Conservation (phyloP, 2,888 invertebrate genomes). For the Pteria penguin region DNA sequence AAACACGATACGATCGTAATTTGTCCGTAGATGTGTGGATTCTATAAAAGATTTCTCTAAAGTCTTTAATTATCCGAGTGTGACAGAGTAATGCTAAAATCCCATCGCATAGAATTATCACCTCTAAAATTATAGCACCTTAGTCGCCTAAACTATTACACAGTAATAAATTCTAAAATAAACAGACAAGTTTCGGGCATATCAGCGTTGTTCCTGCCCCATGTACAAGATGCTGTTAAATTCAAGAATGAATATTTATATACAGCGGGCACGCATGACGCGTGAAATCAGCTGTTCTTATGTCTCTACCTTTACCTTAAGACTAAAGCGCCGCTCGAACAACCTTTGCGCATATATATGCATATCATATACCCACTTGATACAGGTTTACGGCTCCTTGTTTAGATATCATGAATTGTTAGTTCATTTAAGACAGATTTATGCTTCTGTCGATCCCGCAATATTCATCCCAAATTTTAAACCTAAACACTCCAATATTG, state of each 20-base stretch:
- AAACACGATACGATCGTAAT: neutral
- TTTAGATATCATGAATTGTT: neutral
- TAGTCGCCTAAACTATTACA: too few relatives aligned
- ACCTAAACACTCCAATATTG: neutral
- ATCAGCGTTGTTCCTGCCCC: neutral
- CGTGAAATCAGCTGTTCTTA: neutral
- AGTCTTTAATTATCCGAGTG: neutral
- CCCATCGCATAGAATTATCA: neutral
- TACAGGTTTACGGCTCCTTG: neutral
- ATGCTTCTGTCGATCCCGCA: neutral
- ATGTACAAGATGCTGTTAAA: neutral
- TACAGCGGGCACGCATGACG: neutral
- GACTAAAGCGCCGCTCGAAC: neutral
- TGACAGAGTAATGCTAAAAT: neutral
- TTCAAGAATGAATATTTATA: neutral
- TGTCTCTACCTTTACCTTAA: neutral
- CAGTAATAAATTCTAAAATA: too few relatives aligned
- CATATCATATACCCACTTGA: neutral
- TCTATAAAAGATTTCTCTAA: neutral
- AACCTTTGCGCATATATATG: neutral
- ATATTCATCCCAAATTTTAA: neutral
- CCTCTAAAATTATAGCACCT: too few relatives aligned
- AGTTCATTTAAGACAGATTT: neutral
- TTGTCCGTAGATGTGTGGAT: neutral
- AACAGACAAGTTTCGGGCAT: neutral